phyloP scores from a whole-genome alignment of 2,888 invertebrate genomes.

The Acronicta psi region DNA sequence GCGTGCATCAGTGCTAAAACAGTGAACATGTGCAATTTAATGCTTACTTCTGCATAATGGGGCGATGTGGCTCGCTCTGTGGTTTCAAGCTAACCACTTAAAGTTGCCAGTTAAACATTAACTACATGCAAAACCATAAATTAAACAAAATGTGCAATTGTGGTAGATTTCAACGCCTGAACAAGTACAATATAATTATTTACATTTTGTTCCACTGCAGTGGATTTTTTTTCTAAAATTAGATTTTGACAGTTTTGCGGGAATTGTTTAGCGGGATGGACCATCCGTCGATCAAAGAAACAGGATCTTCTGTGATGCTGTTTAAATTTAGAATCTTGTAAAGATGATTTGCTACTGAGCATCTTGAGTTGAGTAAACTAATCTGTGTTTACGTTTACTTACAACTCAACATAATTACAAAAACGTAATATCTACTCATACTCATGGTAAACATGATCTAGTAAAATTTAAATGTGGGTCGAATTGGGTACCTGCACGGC shows the following conservation, averaged over 20 bases:
- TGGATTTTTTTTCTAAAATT: constrained; percentile 28
- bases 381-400: constrained; percentile 30
- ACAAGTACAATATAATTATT: constrained; percentile 10
- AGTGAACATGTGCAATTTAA: constrained; percentile 24
- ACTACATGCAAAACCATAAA: constrained; percentile 17
- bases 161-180: constrained; percentile 6
- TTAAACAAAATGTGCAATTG: constrained; percentile 13
- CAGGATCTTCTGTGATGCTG: constrained; percentile 29
- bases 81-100: constrained; percentile 34
- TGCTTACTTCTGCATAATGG: constrained; percentile 1
- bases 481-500: constrained; percentile 3
- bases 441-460: constrained; percentile 23
- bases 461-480: constrained; percentile 8
- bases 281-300: constrained; percentile 29
- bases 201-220: constrained; percentile 21
- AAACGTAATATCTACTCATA: constrained; percentile 23
- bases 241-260: constrained; percentile 36
- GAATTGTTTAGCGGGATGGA: constrained; percentile 23
- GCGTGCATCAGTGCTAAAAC: constrained; percentile 98
- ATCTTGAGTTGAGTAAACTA: constrained; percentile 20
- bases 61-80: constrained; percentile 23
- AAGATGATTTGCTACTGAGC: constrained; percentile 25
- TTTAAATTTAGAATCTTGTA: constrained; percentile 32
- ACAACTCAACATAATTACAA: constrained; percentile 15
- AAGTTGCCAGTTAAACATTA: constrained; percentile 22